Evolutionary conservation across 2,888 invertebrate species (phyloP).

Genomic region (Drosophila merina): DNA sequence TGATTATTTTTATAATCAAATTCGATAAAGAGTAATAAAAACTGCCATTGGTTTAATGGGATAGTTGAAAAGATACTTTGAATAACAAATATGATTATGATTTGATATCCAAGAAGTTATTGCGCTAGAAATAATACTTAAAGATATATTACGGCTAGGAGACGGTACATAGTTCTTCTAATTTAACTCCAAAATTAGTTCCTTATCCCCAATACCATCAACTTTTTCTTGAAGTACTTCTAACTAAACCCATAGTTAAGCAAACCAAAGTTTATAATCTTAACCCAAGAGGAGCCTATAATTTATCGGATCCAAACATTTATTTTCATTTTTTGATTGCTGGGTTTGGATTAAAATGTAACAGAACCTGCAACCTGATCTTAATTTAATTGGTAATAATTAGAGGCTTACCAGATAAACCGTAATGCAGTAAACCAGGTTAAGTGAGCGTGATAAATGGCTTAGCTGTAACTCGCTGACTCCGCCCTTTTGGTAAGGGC

Average conservation of each 20-base stretch:
- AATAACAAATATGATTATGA: slow-evolving; percentile 14
- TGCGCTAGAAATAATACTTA: background rate
- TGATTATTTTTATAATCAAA: slow-evolving; percentile 18
- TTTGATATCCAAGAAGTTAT: background rate
- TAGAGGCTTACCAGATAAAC: slow-evolving; percentile 5
- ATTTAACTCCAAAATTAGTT: no score
- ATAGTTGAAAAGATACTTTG: background rate
- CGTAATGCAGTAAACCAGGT: slow-evolving; percentile 22
- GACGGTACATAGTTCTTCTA: no score
- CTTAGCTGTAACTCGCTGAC: slow-evolving; percentile 18
- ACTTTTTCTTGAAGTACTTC: background rate
- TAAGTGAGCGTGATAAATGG: slow-evolving; percentile 38
- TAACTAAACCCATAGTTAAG: slow-evolving; percentile 12
- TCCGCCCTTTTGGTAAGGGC: slow-evolving; percentile 15
- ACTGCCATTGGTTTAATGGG: no score
- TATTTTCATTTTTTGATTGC: background rate
- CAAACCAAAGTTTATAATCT: background rate
- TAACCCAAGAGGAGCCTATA: background rate
- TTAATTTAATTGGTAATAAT: slow-evolving; percentile 15
- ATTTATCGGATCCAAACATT: slow-evolving; percentile 1
- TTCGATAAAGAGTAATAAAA: slow-evolving; percentile 15
- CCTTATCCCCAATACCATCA: no score
- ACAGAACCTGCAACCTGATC: slow-evolving; percentile 2
- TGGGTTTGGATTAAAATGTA: background rate
- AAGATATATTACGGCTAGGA: no score